These are phyloP conservation scores for Luidia sarsii DNA, from an alignment of 53 echinoderm and acorn worm species.

Conservation along the genomic window DNA sequence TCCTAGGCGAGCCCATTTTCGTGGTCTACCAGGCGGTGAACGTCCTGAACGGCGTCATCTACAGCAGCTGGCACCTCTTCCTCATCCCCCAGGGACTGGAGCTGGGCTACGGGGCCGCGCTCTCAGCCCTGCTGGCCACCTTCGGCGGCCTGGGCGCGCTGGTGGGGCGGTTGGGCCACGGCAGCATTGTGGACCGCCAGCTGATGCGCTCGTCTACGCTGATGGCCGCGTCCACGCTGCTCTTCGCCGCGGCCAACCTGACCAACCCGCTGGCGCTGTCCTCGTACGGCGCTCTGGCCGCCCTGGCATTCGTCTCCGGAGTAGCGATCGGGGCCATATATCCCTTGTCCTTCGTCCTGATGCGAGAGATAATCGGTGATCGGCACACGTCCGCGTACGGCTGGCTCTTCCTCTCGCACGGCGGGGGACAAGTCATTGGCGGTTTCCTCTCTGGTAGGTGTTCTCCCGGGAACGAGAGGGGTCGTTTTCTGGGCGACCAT, in stretches of 20 bases:
- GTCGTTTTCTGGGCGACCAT: too few species aligned
- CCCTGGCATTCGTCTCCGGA: not conserved
- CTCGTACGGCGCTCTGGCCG: conserved; percentile 2
- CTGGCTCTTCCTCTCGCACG: not conserved
- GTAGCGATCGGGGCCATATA: not conserved
- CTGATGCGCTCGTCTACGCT: not conserved
- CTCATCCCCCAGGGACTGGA: conserved; percentile 28
- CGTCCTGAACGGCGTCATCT: not conserved
- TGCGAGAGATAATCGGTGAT: conserved; percentile 1
- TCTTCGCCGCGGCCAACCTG: not conserved
- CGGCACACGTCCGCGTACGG: not conserved
- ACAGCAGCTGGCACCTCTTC: conserved; percentile 26
- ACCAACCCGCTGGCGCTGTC: not conserved
- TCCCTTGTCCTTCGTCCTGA: not conserved
- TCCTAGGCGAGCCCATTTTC: not conserved
- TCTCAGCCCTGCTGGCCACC: not conserved
- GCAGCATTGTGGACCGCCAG: not conserved
- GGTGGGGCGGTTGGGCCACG: conserved; percentile 23
- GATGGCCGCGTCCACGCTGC: not conserved
- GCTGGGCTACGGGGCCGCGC: not conserved
- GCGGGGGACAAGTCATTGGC: not conserved
- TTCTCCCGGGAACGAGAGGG: too few species aligned
- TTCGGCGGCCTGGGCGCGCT: too few species aligned
- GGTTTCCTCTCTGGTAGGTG: conserved; percentile 26
- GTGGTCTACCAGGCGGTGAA: not conserved